Evolutionary conservation across 2,797 vertebrate species (phyloP).

Genomic region (Onychomys leucogaster): DNA sequence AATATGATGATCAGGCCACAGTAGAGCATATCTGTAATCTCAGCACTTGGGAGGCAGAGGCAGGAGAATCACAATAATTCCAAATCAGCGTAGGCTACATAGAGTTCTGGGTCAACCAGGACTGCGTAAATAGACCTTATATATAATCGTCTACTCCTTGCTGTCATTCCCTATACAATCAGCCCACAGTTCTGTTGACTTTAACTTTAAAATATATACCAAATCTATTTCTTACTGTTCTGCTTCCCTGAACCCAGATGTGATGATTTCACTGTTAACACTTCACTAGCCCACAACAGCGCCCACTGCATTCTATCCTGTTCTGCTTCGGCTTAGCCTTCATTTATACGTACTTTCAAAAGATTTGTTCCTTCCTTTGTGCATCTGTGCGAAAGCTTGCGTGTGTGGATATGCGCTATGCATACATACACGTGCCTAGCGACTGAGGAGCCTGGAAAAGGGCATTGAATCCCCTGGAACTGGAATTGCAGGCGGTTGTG

Average conservation of each 20-base stretch:
- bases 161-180: neutral
- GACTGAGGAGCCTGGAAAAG: neutral
- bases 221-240: neutral
- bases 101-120: neutral
- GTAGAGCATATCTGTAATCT: neutral
- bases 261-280: neutral
- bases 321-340: neutral
- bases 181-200: neutral
- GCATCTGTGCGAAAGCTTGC: no score
- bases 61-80: neutral
- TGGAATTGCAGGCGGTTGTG: neutral
- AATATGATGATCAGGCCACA: neutral
- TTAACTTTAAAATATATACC: neutral
- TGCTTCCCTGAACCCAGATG: neutral
- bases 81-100: neutral
- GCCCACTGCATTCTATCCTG: neutral
- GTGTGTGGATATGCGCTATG: neutral
- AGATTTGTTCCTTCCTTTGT: neutral
- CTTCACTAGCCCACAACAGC: neutral
- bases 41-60: neutral
- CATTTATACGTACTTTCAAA: neutral
- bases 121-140: neutral
- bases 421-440: no score
- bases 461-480: neutral
- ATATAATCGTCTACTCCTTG: neutral